phyloP scores from a whole-genome alignment of 2,797 vertebrate genomes.

The Hybognathus amarus region DNA sequence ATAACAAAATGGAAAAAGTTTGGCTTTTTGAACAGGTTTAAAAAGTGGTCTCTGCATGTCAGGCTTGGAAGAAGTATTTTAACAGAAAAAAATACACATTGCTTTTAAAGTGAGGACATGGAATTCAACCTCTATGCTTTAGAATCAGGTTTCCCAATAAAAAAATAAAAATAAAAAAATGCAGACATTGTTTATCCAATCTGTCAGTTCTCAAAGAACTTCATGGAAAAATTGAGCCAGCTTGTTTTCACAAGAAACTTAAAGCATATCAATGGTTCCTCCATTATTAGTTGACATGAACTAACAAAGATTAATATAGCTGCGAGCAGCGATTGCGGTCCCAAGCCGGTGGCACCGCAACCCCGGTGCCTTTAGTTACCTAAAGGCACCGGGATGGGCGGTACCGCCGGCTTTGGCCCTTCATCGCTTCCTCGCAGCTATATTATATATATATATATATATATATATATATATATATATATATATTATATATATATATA shows the following conservation, averaged over 20 bases:
- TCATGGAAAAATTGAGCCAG: background rate
- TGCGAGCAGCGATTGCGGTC: too few relatives aligned
- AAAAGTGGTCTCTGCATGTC: background rate
- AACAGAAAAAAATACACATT: background rate
- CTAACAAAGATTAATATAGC: too few relatives aligned
- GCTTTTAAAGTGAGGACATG: background rate
- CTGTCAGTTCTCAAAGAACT: background rate
- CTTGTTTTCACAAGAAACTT: background rate
- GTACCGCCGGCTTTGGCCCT: too few relatives aligned
- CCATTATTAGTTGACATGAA: background rate
- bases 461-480: too few relatives aligned
- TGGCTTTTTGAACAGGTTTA: background rate
- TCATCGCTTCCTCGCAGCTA: too few relatives aligned
- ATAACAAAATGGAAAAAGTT: background rate
- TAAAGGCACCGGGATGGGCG: too few relatives aligned
- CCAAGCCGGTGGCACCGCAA: too few relatives aligned
- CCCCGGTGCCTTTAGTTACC: too few relatives aligned
- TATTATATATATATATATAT: too few relatives aligned
- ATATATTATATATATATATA: too few relatives aligned
- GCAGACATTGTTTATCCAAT: background rate
- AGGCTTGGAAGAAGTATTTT: background rate
- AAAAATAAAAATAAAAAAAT: too few relatives aligned
- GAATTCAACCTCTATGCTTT: background rate
- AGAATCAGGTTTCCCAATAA: background rate
- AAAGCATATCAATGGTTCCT: background rate